Percentiles rank a stretch among this genome's conserved stretches.
Evolutionary conservation across 2,797 vertebrate species (phyloP).

Genomic region (Netta rufina): DNA sequence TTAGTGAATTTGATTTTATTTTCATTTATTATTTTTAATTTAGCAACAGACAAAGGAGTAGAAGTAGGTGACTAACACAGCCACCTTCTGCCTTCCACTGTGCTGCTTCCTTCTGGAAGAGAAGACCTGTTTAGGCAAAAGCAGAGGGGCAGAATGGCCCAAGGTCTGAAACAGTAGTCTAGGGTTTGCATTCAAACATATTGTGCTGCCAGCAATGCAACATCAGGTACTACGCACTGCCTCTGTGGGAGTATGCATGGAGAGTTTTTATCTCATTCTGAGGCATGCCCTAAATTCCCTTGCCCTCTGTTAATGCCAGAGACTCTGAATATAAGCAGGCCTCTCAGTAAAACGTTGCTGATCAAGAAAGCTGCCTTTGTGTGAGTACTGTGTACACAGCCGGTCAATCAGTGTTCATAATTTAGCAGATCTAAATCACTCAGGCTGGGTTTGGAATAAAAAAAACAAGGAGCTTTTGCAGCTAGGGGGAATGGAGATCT

Average conservation of each 20-base stretch:
- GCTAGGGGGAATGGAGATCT: background rate
- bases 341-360: background rate
- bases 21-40: background rate
- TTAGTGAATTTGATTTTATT: background rate
- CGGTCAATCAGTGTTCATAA: background rate
- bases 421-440: background rate
- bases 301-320: background rate
- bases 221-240: background rate
- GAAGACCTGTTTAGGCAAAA: background rate
- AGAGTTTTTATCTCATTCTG: background rate
- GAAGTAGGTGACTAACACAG: background rate
- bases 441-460: background rate
- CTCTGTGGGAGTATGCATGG: background rate
- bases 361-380: background rate
- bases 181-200: background rate
- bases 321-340: background rate
- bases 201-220: background rate
- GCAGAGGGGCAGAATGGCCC: background rate
- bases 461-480: background rate
- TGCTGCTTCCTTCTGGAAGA: background rate
- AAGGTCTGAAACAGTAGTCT: background rate
- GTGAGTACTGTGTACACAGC: fast-evolving
- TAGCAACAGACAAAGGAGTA: background rate
- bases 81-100: background rate
- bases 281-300: background rate